phyloP scores from a whole-genome alignment of 2,113 vertebrate species.

The Petrocephalus microphthalmus region DNA sequence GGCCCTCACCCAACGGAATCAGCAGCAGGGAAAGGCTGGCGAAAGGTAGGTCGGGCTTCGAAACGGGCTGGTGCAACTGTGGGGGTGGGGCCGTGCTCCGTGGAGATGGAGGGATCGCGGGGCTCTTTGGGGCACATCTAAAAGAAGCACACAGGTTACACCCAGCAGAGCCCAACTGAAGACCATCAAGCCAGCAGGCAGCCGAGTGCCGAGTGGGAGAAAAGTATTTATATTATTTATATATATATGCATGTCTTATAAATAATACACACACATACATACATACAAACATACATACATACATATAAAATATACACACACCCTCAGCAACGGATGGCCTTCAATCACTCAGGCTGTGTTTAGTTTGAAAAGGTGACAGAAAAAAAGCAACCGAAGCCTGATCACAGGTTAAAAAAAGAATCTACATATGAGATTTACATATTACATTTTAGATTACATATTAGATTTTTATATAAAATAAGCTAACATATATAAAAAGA shows the following conservation, averaged over 20 bases:
- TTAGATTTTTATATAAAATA: neutral
- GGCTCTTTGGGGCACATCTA: slow-evolving; percentile 95
- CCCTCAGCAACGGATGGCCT: neutral
- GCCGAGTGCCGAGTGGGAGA: neutral
- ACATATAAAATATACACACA: no score
- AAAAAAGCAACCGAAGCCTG: neutral
- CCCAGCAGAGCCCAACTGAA: neutral
- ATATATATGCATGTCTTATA: no score
- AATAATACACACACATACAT: no score
- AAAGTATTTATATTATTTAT: no score
- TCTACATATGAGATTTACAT: no score
- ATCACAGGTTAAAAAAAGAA: neutral
- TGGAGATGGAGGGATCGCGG: slow-evolving; percentile 63
- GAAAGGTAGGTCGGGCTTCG: slow-evolving; percentile 79
- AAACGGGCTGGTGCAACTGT: slow-evolving; percentile 75
- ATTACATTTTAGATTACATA: neutral
- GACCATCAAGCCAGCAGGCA: neutral
- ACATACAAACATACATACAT: neutral
- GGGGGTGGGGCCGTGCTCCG: slow-evolving; percentile 64
- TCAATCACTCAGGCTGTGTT: no score
- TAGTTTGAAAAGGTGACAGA: neutral
- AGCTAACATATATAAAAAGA: no score
- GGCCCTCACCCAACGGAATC: slow-evolving; percentile 80
- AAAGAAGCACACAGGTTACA: slow-evolving; percentile 18
- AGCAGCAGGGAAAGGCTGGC: slow-evolving; percentile 70